Percentiles rank a stretch among this genome's conserved stretches.
Conservation (phyloP, 2,888 invertebrate genomes). For the Parnassius smintheus region DNA sequence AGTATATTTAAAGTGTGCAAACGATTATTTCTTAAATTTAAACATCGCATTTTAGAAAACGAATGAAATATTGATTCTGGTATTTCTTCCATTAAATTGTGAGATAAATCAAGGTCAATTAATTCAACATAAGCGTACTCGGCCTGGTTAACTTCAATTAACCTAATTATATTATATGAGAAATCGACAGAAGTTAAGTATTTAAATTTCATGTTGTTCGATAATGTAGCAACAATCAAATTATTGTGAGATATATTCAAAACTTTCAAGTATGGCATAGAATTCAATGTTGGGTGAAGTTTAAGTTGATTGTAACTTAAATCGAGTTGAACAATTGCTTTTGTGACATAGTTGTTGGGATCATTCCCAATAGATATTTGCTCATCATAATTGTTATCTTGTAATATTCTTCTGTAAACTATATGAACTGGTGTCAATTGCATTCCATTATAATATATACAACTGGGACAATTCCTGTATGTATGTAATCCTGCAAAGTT, state of each 20-base stretch:
- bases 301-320: conserved; percentile 41
- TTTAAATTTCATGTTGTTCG: conserved; percentile 37
- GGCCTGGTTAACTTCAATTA: conserved; percentile 33
- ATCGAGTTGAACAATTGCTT: conserved; percentile 39
- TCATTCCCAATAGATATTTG: neutral
- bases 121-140: conserved; percentile 37
- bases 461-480: neutral
- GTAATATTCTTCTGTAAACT: neutral
- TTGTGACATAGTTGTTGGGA: neutral
- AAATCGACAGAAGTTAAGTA: conserved; percentile 46
- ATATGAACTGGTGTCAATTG: neutral
- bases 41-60: conserved; percentile 7
- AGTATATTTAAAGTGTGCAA: conserved; percentile 4
- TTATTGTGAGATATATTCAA: conserved; percentile 49
- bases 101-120: conserved; percentile 48
- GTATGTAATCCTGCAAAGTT: accelerated
- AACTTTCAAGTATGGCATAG: conserved; percentile 41
- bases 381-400: neutral
- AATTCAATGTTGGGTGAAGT: conserved; percentile 34
- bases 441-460: no score
- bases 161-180: conserved; percentile 51
- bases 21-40: conserved; percentile 16
- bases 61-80: conserved; percentile 37
- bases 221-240: conserved; percentile 43
- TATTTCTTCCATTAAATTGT: conserved; percentile 48